Evolutionary conservation across 2,113 vertebrate species (phyloP).

Genomic region (Diphyllodes magnificus): DNA sequence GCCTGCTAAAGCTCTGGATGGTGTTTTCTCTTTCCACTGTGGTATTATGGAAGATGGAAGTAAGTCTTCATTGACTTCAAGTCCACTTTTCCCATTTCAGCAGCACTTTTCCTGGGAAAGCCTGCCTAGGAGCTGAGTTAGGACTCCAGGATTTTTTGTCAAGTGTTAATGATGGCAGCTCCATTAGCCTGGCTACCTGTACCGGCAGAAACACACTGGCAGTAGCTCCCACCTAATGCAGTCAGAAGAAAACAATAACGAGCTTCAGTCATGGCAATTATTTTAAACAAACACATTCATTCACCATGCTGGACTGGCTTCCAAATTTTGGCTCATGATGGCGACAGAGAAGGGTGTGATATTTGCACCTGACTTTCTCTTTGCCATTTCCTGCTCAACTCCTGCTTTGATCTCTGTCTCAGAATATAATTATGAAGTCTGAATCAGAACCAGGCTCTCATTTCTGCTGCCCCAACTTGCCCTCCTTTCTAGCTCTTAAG

Average conservation of each 20-base stretch:
- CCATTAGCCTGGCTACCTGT: not conserved
- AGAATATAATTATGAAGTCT: slow-evolving; percentile 37
- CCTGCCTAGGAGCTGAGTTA: not conserved
- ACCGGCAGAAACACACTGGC: not conserved
- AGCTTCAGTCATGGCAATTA: not conserved
- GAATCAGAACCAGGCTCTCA: slow-evolving; percentile 31
- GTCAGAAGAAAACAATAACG: not conserved
- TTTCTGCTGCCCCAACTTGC: slow-evolving; percentile 42
- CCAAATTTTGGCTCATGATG: not conserved
- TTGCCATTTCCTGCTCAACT: slow-evolving; percentile 14
- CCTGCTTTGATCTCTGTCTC: slow-evolving; percentile 43
- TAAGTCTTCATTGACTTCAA: not conserved
- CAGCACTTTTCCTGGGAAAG: not conserved
- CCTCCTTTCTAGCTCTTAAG: not conserved
- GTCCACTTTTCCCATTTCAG: not conserved
- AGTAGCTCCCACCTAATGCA: not conserved
- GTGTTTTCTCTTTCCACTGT: not conserved
- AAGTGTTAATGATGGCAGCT: not conserved
- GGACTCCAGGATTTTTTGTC: not conserved
- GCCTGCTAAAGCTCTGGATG: not conserved
- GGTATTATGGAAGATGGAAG: not conserved
- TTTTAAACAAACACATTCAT: not conserved
- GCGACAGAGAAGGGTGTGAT: not conserved
- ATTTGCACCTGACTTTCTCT: slow-evolving; percentile 38
- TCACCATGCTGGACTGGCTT: not conserved